Conservation (phyloP, 2,888 invertebrate genomes). For the Tiphia femorata region DNA sequence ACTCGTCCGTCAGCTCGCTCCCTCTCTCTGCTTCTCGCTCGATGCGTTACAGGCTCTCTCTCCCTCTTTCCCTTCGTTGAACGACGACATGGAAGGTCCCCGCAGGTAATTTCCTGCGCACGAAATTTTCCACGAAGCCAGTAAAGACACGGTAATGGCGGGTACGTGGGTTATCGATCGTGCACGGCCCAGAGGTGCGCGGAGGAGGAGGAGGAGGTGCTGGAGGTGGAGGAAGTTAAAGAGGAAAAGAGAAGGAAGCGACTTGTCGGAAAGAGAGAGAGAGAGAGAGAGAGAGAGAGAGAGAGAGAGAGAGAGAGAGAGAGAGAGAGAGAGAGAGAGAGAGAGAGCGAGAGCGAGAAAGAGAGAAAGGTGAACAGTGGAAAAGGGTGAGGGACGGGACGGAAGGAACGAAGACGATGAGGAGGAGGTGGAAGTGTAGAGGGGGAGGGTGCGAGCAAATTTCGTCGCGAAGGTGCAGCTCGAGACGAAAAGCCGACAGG, state of each 20-base stretch:
- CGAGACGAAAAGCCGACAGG: slow-evolving; percentile 21
- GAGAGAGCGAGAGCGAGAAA: background rate
- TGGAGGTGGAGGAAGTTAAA: too few relatives aligned
- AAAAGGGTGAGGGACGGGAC: slow-evolving; percentile 12
- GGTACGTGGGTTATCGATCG: slow-evolving; percentile 41
- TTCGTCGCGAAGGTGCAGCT: slow-evolving; percentile 28
- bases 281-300: slow-evolving; percentile 4
- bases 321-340: background rate
- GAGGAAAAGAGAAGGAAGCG: background rate
- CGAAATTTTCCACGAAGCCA: slow-evolving; percentile 35
- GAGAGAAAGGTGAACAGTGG: too few relatives aligned
- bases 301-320: background rate
- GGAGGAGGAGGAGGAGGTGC: slow-evolving; percentile 7
- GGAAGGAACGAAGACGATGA: background rate
- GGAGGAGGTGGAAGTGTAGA: background rate
- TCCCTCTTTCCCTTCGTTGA: too few relatives aligned
- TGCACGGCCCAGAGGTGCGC: slow-evolving; percentile 16
- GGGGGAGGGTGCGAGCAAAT: slow-evolving; percentile 17
- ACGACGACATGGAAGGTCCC: slow-evolving; percentile 5
- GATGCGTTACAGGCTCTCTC: too few relatives aligned
- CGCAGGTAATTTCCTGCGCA: slow-evolving; percentile 28
- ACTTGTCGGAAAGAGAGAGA: background rate
- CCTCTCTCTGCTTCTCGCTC: too few relatives aligned
- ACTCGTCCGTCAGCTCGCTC: background rate
- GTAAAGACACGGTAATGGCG: slow-evolving; percentile 34